Evolutionary conservation across 2,797 vertebrate genomes (phyloP), one percentile per base, ranked within the genome.

Genomic region (Xyrichtys novacula): DNA sequence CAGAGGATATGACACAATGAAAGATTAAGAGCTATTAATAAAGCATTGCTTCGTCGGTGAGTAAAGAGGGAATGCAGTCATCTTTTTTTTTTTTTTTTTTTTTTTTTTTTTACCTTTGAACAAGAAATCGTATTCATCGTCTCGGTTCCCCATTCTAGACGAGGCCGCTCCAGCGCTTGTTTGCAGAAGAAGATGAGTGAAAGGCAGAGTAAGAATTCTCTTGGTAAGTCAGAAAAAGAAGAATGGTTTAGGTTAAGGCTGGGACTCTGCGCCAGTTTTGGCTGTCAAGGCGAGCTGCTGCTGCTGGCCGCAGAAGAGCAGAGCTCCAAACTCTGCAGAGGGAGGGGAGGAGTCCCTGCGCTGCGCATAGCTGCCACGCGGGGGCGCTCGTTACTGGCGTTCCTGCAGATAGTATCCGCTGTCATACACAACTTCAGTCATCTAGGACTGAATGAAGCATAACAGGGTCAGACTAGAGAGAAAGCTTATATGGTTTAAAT

Each of bases 61-160:
- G 63, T 58, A 56, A 72, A 73, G 39, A 54, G 70, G 76, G 68
- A 77, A 85, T 82, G 73, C 83, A 85, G 81, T 90, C 81, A 89
- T 86, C 73, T 47, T 67, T 63, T 53, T 53, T 59, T 53, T 34
- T 62, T 46, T 52, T 38, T 47, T 38, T 58, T 47, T 53, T 43
- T 61, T 59, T 58, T 59, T 67, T 69, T 72, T 55, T 87, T 92
- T 93, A 94, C 94, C 94, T 94, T 95, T 95, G 91, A 95, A 95
- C 90, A 95, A 94, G 90, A 94, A 95, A 93, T 95, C 94, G 91
- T 94, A 95, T 84, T 95, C 94, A 92, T 95, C 94, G 90, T 95
- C 94, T 92, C 94, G 92, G 92, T 94, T 95, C 89, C 92, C 94
- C 94, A 95, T 95, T 91, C 90, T 93, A 75, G 85, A 92, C 90